A percentile compares a stretch with the other conserved stretches of the same genome.
phyloP scores from a whole-genome alignment of 2,797 vertebrate genomes.

The Coluber constrictor region DNA sequence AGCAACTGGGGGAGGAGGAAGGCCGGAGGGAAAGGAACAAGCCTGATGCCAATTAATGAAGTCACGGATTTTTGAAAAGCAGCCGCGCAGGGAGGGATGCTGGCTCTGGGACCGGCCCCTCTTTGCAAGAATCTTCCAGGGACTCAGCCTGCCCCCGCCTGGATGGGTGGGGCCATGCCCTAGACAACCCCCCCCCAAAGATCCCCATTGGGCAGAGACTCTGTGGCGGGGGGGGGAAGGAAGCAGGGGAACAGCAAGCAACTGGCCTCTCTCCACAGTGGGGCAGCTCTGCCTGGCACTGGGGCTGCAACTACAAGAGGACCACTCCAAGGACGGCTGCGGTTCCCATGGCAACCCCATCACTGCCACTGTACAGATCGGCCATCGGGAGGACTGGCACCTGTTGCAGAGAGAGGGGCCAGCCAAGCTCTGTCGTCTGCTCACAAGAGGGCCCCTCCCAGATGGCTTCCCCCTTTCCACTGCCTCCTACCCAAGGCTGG shows the following conservation, averaged over 20 bases:
- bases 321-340: background rate
- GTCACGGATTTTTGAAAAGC: background rate
- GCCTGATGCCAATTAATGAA: background rate
- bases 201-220: background rate
- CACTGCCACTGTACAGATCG: background rate
- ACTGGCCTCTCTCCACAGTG: background rate
- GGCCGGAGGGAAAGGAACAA: rapidly evolving
- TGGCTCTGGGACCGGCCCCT: rapidly evolving
- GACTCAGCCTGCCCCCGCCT: background rate
- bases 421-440: background rate
- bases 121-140: background rate
- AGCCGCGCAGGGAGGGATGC: background rate
- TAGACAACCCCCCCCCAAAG: background rate
- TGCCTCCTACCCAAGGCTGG: background rate
- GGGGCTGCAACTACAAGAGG: background rate
- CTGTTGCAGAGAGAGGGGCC: background rate
- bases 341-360: conserved; percentile 29
- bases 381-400: conserved; percentile 16
- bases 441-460: background rate
- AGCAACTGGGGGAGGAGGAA: background rate
- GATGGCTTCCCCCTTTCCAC: background rate
- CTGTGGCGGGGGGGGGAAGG: too few species aligned
- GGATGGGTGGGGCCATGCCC: background rate
- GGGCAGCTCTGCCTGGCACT: background rate
- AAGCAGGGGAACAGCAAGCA: background rate